These are phyloP conservation scores for Dicycla oo DNA, from an alignment of 2,888 invertebrate genomes.

Conservation along the genomic window DNA sequence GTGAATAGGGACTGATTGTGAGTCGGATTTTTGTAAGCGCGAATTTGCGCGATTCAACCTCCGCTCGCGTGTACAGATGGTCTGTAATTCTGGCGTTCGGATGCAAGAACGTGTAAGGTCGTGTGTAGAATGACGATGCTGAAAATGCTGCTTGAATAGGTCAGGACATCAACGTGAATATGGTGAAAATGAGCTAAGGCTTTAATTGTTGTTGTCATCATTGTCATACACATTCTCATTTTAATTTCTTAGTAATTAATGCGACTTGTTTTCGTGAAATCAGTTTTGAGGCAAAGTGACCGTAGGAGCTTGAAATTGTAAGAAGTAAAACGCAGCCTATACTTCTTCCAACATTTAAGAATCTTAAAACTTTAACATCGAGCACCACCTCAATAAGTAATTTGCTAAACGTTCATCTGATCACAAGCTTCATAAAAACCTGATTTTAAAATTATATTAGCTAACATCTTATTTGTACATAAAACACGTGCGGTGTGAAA, in stretches of 20 bases:
- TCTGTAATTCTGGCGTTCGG: conserved; percentile 70
- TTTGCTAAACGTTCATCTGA: conserved; percentile 14
- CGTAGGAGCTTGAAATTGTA: not conserved
- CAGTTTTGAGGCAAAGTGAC: not conserved
- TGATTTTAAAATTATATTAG: conserved; percentile 39
- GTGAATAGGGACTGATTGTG: conserved; percentile 80
- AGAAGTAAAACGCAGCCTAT: not conserved
- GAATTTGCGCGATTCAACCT: conserved; percentile 75
- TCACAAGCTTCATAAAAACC: conserved; percentile 22
- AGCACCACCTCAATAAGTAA: not conserved
- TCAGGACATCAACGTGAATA: not conserved
- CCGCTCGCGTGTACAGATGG: conserved; percentile 65
- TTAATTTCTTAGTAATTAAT: too few species aligned
- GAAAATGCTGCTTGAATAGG: not conserved
- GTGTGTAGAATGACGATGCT: conserved; percentile 32
- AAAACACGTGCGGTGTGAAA: conserved; percentile 61
- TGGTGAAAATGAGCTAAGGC: too few species aligned
- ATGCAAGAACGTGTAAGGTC: conserved; percentile 62
- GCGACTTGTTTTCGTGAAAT: too few species aligned
- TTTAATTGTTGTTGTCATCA: too few species aligned
- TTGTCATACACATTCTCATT: too few species aligned
- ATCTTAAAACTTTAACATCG: not conserved
- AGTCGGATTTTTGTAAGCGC: conserved; percentile 76
- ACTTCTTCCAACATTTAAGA: not conserved
- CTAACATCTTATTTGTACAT: conserved; percentile 54